Evolutionary conservation across 2,113 vertebrate genomes (phyloP).

Genomic region (Delphinapterus leucas): DNA sequence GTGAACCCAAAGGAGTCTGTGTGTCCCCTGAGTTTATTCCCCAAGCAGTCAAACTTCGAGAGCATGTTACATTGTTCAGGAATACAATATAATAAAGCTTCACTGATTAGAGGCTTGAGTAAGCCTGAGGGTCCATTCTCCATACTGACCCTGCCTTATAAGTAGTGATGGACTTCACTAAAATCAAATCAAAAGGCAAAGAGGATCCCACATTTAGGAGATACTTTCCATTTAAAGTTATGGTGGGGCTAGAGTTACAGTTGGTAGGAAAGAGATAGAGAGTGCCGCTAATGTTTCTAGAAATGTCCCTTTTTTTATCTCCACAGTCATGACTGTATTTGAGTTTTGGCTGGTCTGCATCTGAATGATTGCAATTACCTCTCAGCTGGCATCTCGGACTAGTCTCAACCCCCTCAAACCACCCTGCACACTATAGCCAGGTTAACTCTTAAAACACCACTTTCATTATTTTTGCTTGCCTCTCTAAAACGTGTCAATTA

Average conservation of each 20-base stretch:
- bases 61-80: not conserved
- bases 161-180: not conserved
- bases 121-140: not conserved
- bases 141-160: not conserved
- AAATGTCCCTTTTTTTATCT: not conserved
- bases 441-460: not conserved
- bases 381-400: not conserved
- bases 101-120: not conserved
- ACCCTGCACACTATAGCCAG: not conserved
- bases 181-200: not conserved
- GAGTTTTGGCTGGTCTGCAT: not conserved
- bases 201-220: not conserved
- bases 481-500: not conserved
- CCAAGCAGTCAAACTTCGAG: not conserved
- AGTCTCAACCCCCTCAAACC: not conserved
- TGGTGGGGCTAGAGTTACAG: not conserved
- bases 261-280: not conserved
- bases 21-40: not conserved
- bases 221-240: not conserved
- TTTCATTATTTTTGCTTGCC: slow-evolving; percentile 22
- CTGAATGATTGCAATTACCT: not conserved
- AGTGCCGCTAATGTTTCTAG: not conserved
- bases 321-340: not conserved
- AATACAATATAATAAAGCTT: not conserved
- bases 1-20: not conserved